Conservation (phyloP, 2,113 vertebrate genomes). For the Anarhynchus alexandrinus region DNA sequence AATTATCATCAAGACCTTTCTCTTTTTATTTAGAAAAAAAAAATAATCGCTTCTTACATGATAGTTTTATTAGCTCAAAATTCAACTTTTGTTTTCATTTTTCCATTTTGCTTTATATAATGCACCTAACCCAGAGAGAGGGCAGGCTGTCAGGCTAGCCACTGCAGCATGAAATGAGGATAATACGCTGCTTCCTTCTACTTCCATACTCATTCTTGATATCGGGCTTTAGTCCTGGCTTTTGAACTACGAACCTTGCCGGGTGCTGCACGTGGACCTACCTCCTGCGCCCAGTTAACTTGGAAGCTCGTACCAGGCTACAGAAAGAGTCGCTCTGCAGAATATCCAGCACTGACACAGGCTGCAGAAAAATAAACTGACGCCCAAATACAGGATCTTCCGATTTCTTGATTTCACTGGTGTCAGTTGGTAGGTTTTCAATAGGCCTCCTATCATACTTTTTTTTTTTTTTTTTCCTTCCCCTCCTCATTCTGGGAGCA, state of each 20-base stretch:
- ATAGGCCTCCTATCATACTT: slow-evolving; percentile 50
- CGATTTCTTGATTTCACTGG: slow-evolving; percentile 15
- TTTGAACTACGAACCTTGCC: neutral
- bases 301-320: neutral
- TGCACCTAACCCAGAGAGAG: neutral
- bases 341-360: neutral
- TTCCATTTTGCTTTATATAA: neutral
- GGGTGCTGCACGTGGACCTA: neutral
- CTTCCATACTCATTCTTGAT: neutral
- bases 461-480: neutral
- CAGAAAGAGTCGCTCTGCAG: neutral
- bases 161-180: neutral
- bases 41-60: neutral
- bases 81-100: neutral
- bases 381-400: neutral
- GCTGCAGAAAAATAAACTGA: slow-evolving; percentile 12
- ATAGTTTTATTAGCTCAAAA: neutral
- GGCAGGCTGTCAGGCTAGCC: neutral
- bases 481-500: slow-evolving; percentile 60
- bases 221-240: neutral
- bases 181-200: neutral
- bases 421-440: slow-evolving; percentile 59
- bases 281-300: neutral
- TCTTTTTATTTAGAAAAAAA: neutral
- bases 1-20: neutral